Evolutionary conservation across 2,888 invertebrate species (phyloP), one percentile per base, ranked within the genome.

Genomic region (Volucella inanis): DNA sequence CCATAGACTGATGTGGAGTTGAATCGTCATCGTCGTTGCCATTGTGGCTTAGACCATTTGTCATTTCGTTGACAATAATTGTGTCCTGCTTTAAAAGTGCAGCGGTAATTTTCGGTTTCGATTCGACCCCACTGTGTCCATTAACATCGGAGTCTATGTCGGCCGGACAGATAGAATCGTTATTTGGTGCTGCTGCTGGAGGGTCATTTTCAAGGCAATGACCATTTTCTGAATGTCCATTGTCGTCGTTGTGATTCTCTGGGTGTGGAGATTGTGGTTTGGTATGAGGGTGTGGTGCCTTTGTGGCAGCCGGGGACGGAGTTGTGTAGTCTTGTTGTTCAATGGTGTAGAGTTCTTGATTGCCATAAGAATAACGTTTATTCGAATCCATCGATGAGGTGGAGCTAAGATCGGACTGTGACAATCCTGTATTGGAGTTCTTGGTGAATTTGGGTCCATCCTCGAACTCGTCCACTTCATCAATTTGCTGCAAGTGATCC

Each of bases 351-450:
- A 96, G 94, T 88, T 94, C 93, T 91, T 97, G 97, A 90, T 95
- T 96, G 72, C 96, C 95, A 90, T 97, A 97, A 57, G 95, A 94
- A 90, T 97, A 95, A 82, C 95, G 95, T 12, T 95, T 95, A 90
- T 96, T 96, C 74, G 95, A 94, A 45, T 95, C 94, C 12, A 94
- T 94, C 39, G 96, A 96, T 14, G 95, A 95, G 2, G 89, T 89
- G 89, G 96, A 94, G 89, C 96, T 96, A 0, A 96, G 93, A 89
- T 96, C 96, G 6, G 97, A 97, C 89, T 96, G 96, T 6, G 96
- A 96, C 2, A 97, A 93, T 0, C 97, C 97, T 0, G 96, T 96
- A 89, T 95, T 95, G 22, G 94, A 94, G 68, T 94, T 91, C 94
- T 67, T 94, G 90, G 3, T 93, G 92, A 80, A 38, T 57, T 72